Conservation (phyloP, 2,888 invertebrate genomes). For the Gastrophysa polygoni region DNA sequence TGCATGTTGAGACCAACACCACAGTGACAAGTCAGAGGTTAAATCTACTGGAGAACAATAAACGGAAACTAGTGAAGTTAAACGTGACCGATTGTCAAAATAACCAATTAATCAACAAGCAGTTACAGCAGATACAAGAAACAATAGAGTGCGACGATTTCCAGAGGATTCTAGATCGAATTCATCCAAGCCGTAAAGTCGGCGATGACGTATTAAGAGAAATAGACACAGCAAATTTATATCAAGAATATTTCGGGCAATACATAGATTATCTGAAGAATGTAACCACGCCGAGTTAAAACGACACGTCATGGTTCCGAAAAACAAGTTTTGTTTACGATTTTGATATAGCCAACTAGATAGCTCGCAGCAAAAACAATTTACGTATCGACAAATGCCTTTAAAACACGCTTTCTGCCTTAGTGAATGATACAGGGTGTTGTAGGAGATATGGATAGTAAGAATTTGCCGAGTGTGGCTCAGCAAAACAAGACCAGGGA, state of each 20-base stretch:
- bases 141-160: conserved; percentile 66
- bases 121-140: conserved; percentile 63
- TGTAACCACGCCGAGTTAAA: conserved; percentile 41
- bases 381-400: conserved; percentile 40
- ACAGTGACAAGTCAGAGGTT: not conserved
- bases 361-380: not conserved
- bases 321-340: conserved; percentile 28
- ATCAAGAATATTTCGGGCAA: conserved; percentile 63
- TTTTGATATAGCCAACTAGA: not conserved
- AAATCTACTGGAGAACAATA: conserved; percentile 3
- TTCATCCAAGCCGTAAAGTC: conserved; percentile 56
- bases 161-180: conserved; percentile 67
- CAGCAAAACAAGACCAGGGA: conserved; percentile 47
- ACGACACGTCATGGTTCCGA: conserved; percentile 27
- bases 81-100: conserved; percentile 52
- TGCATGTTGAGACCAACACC: conserved; percentile 7
- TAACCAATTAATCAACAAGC: conserved; percentile 41
- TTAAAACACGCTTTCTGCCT: conserved; percentile 30
- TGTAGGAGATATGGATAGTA: conserved; percentile 45
- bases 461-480: conserved; percentile 29
- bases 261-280: conserved; percentile 55
- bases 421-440: conserved; percentile 38
- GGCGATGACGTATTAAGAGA: conserved; percentile 56
- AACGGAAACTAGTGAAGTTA: conserved; percentile 28
- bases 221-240: conserved; percentile 59